Percentiles rank a stretch among this genome's conserved stretches.
Evolutionary conservation across 2,797 vertebrate genomes (phyloP).

Genomic region (Pterois miles): DNA sequence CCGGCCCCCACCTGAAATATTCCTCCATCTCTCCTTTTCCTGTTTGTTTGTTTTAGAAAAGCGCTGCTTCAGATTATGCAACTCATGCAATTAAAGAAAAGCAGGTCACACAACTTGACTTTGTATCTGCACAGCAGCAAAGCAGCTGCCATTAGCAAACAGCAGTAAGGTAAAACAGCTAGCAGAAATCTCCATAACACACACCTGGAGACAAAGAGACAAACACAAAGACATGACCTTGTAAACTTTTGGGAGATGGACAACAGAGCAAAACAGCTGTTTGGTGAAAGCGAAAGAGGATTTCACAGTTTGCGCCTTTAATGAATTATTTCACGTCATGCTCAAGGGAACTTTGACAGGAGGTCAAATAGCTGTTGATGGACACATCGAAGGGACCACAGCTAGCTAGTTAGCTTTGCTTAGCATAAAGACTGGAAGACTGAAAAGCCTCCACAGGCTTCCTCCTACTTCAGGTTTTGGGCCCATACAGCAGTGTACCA

Average conservation of each 20-base stretch:
- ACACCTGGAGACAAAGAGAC: neutral
- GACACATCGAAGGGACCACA: neutral
- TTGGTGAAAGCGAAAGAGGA: neutral
- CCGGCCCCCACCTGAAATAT: conserved; percentile 6
- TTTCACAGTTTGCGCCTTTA: neutral
- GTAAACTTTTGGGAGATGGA: conserved; percentile 23
- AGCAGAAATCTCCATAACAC: conserved; percentile 18
- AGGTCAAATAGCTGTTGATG: neutral
- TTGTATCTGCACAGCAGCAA: conserved; percentile 3
- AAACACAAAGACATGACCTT: neutral
- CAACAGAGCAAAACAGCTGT: neutral
- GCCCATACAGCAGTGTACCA: no score
- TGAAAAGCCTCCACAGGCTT: neutral
- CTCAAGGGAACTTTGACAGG: neutral
- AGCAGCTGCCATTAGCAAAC: conserved; percentile 24
- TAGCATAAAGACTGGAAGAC: neutral
- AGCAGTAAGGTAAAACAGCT: conserved; percentile 24
- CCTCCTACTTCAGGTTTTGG: neutral
- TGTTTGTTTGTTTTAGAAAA: conserved; percentile 3
- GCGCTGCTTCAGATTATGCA: conserved; percentile 31
- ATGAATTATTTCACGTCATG: neutral
- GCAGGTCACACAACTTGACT: conserved; percentile 42
- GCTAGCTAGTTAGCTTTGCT: neutral
- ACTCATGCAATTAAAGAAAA: conserved; percentile 44
- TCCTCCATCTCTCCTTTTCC: neutral